Percentiles rank a stretch among this genome's conserved stretches.
Conservation (phyloP, 2,888 invertebrate genomes). For the Eupithecia dodoneata region DNA sequence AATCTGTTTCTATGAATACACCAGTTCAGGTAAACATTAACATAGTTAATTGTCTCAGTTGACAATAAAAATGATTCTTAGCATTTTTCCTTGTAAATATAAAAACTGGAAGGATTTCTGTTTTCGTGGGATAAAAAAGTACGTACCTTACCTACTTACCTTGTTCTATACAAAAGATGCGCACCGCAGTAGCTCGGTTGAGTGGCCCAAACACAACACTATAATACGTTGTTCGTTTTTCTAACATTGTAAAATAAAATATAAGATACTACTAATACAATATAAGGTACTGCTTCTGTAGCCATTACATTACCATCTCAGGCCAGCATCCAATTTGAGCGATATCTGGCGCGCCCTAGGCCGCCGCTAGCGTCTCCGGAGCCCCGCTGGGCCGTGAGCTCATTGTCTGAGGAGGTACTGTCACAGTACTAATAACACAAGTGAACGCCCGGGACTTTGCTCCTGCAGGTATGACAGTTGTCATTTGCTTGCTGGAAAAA, state of each 20-base stretch:
- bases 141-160: neutral
- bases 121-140: neutral
- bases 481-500: too few relatives aligned
- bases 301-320: neutral
- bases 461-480: neutral
- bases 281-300: neutral
- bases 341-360: constrained; percentile 1
- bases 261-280: too few relatives aligned
- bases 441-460: neutral
- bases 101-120: neutral
- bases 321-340: neutral
- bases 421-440: neutral
- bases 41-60: constrained; percentile 1
- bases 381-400: neutral
- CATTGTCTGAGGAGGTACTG: neutral
- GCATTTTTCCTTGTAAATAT: neutral
- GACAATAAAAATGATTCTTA: neutral
- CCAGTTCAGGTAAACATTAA: neutral
- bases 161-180: too few relatives aligned
- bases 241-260: too few relatives aligned
- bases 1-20: neutral
- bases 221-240: too few relatives aligned
- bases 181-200: too few relatives aligned
- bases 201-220: too few relatives aligned
- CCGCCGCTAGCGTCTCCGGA: neutral